phyloP scores from a whole-genome alignment of 2,888 invertebrate genomes.

The Sphaerophoria taeniata region DNA sequence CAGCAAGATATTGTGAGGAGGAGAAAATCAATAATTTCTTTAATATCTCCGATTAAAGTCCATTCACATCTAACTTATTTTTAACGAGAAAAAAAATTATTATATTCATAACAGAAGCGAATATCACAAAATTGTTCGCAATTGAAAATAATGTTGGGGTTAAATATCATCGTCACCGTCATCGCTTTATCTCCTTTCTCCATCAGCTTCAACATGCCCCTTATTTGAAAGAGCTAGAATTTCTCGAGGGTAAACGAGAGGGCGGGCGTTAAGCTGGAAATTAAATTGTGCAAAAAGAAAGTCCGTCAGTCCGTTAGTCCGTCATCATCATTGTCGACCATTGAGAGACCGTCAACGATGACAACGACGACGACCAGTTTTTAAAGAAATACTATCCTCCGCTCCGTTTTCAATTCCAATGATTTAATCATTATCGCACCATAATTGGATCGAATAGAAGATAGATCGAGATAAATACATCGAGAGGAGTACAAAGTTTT shows the following conservation, averaged over 20 bases:
- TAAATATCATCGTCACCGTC: neutral
- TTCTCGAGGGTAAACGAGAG: conserved; percentile 2
- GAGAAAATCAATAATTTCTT: conserved; percentile 11
- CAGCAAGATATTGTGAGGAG: neutral
- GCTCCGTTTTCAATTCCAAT: conserved; percentile 19
- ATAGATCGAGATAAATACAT: conserved; percentile 12
- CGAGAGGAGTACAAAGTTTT: conserved; percentile 2
- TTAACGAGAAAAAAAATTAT: conserved; percentile 36
- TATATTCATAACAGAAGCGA: conserved; percentile 54
- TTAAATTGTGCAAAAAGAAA: conserved; percentile 26
- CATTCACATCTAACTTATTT: conserved; percentile 36
- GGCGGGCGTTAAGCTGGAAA: conserved; percentile 13
- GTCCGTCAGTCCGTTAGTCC: neutral
- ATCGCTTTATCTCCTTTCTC: neutral
- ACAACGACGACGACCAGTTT: conserved; percentile 47
- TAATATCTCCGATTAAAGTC: conserved; percentile 50
- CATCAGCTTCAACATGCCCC: conserved; percentile 27
- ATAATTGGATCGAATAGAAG: conserved; percentile 58
- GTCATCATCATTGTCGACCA: neutral
- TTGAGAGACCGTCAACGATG: neutral
- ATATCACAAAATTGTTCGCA: conserved; percentile 66
- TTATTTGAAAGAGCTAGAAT: conserved; percentile 19
- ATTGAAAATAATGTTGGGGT: conserved; percentile 44
- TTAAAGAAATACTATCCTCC: conserved; percentile 26
- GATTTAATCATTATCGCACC: conserved; percentile 65